Percentiles rank a stretch among this genome's conserved stretches.
These are phyloP conservation scores for Drosophila cracens DNA, from an alignment of 2,888 invertebrate species.

Conservation along the genomic window DNA sequence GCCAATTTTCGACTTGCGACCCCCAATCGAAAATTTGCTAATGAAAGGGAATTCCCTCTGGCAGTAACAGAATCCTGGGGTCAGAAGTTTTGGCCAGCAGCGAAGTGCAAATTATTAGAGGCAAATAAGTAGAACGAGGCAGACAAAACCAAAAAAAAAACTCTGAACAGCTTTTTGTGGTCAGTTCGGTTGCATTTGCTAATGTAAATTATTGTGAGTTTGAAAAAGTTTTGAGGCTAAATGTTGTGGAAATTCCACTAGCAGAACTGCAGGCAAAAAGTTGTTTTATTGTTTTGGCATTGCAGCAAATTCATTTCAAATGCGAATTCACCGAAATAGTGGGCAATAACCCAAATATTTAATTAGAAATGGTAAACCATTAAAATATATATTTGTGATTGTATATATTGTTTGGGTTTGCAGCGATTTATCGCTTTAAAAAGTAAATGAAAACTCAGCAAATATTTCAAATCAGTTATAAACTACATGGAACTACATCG, in stretches of 20 bases:
- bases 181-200: conserved; percentile 64
- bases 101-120: conserved; percentile 73
- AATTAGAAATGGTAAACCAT: neutral
- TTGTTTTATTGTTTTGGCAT: conserved; percentile 29
- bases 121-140: conserved; percentile 56
- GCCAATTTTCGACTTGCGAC: conserved; percentile 29
- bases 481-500: neutral
- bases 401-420: neutral
- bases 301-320: conserved; percentile 3
- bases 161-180: conserved; percentile 61
- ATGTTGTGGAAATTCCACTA: conserved; percentile 11
- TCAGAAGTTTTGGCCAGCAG: conserved; percentile 34
- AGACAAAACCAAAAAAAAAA: conserved; percentile 3
- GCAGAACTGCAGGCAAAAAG: conserved; percentile 15
- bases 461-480: neutral
- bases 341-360: neutral
- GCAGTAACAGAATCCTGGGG: conserved; percentile 59
- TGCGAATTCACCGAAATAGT: neutral
- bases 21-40: conserved; percentile 45
- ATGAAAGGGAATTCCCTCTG: conserved; percentile 72
- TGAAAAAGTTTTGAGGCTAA: conserved; percentile 31
- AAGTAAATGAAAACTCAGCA: neutral
- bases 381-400: neutral
- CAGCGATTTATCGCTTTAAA: neutral
- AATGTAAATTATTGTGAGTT: conserved; percentile 61